Evolutionary conservation across 2,113 vertebrate genomes (phyloP), one percentile per base, ranked within the genome.

Genomic region (Aythya baeri): DNA sequence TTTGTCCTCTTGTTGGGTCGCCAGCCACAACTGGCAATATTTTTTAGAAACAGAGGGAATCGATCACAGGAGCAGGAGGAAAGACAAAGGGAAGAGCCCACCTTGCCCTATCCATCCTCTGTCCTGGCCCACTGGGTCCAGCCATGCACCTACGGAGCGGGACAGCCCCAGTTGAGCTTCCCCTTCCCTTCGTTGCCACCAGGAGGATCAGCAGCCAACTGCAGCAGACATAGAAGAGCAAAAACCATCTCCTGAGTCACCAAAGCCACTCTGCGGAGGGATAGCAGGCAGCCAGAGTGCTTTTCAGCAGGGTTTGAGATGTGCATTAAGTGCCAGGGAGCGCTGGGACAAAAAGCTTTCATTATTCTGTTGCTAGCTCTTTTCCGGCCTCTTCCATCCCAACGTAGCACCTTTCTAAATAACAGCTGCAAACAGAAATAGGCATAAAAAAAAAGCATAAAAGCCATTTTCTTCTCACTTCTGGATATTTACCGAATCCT

Each of bases 81-180:
- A 2, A 55, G 4, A 36, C 27, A 4, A 5, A 3, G 1, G 9
- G 22, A 38, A 1, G 7, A n/a, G 38, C 27, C 38, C 36, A 9
- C 27, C 13, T 44, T 16, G 9, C 46, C 31, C 34, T 36, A 2
- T 0, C 6, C 26, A 34, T 27, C 65, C 26, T 62, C 74, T 27
- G 5, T 32, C 74, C 44, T 32, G 9, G 17, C 26, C 55, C 3
- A 1, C 18, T 2, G 2, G 20, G 22, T 59, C 36, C 74, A 46
- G 49, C 27, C 38, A 22, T 13, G 3, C n/a, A 11, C 11, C 13
- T 5, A 4, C 6, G 1, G 36, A 9, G 5, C 17, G 2, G 23
- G 20, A 31, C 38, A 9, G 7, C 31, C 23, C 2, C 15, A 21
- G 2, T 0, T 2, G 6, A 44, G 36, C 17, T 27, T 26, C 7